A percentile compares a stretch with the other conserved stretches of the same genome.
Evolutionary conservation across 2,888 invertebrate species (phyloP).

Genomic region (Hydroisotoma schaefferi): DNA sequence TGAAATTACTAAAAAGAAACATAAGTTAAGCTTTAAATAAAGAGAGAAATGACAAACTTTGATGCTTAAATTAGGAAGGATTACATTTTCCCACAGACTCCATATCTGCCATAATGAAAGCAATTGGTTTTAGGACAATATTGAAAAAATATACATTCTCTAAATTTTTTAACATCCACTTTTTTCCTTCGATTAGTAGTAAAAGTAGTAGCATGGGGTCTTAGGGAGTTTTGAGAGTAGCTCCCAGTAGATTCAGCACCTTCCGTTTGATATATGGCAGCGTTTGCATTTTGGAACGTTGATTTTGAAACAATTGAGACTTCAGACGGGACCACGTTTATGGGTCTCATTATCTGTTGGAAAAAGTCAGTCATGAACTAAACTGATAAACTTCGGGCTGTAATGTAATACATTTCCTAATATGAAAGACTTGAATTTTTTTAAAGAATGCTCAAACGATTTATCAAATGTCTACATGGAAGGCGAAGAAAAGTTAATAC

Average conservation of each 20-base stretch:
- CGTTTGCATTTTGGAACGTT: not conserved
- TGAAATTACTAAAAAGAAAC: no score
- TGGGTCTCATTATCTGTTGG: constrained; percentile 1
- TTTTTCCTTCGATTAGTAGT: constrained; percentile 17
- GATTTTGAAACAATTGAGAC: constrained; percentile 1
- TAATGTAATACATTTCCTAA: no score
- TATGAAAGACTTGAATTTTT: no score
- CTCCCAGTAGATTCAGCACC: no score
- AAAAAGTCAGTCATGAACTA: not conserved
- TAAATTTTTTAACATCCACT: constrained; percentile 28
- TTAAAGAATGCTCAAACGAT: no score
- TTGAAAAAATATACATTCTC: constrained; percentile 35
- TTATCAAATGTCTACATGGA: no score
- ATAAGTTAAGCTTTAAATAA: no score
- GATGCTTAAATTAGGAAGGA: no score
- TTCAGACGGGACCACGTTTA: not conserved
- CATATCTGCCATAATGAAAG: constrained; percentile 31
- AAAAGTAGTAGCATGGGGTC: not conserved
- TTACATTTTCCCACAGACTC: not conserved
- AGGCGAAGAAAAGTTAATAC: no score
- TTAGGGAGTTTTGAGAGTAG: not conserved
- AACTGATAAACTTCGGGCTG: no score
- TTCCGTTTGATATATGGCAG: not conserved
- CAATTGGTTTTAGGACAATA: constrained; percentile 28
- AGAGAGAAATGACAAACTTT: no score